Conservation (phyloP, 30 jellyfish, hydroid and myxozoan genomes). For the Turritopsis dohrnii region DNA sequence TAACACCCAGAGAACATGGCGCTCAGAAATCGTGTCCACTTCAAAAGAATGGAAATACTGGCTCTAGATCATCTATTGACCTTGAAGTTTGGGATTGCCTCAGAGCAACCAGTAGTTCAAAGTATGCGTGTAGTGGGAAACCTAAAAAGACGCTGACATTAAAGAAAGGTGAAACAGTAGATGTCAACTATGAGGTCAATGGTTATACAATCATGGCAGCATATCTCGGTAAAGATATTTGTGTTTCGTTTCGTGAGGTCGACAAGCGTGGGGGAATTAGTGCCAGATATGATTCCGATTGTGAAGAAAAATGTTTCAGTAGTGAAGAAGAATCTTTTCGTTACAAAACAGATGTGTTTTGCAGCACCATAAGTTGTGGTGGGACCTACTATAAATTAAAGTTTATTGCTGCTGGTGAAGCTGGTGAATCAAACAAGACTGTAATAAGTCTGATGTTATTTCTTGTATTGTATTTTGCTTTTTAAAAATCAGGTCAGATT, state of each 20-base stretch:
- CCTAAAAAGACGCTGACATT: neutral
- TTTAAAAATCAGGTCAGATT: too few species aligned
- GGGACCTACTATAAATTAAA: neutral
- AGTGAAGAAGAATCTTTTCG: neutral
- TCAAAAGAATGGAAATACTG: neutral
- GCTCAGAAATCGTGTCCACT: neutral
- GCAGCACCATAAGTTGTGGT: neutral
- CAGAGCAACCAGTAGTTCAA: neutral
- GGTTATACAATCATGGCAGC: neutral
- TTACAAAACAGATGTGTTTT: neutral
- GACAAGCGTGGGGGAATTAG: neutral
- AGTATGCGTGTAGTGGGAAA: neutral
- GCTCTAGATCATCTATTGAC: neutral
- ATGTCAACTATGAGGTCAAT: neutral
- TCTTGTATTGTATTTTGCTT: neutral
- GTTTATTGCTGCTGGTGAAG: neutral
- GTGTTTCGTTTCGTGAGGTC: neutral
- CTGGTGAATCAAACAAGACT: neutral
- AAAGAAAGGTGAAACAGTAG: neutral
- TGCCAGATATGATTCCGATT: neutral
- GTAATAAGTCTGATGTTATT: neutral
- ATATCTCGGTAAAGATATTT: neutral
- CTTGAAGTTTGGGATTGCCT: neutral
- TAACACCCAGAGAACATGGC: neutral
- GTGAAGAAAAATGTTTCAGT: neutral